Base-by-base conservation (phyloP, 2,113 vertebrate species). In the Pelecanoides urinatrix region DNA sequence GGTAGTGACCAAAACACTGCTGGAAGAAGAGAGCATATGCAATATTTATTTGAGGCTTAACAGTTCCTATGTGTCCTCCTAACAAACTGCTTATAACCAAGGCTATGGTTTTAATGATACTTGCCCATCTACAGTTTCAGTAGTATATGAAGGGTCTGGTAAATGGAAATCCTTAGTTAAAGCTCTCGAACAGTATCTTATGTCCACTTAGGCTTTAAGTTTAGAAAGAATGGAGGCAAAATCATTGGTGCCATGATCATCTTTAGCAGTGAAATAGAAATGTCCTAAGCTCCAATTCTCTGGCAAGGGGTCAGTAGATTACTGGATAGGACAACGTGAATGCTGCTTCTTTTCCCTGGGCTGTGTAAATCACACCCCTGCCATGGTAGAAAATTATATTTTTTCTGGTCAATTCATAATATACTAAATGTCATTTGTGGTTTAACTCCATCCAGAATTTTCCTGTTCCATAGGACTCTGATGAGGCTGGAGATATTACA, bases 1-100 rank as follows among this genome's bases (percentile, higher is more conserved):
- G 94, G 95, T 67, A 90, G 89, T 90, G 88, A 83, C 88, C 91
- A 90, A 95, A 96, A 66, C 55, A 82, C 61, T 90, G 89, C 97
- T 93, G 58, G 87, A 95, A 95, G 93, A 74, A 93, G 26, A 50
- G 15, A 82, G 9, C 62, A 88, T 96, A 94, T 70, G 85, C 22
- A 89, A 59, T 91, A 91, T 91, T 87, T 95, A 80, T 95, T 79
- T 88, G 53, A 73, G 36, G 10, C 66, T 93, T 88, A 88, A 75
- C 13, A 36, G 47, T 66, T 95, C 62, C 45, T 90, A 23, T 49
- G 25, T 82, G 25, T 50, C 10, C 45, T 92, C 45, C 66, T 93
- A 75, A 82, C 20, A 88, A 79, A 67, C 26, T 86, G 34, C 47
- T 83, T 84, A 36, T 45, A 77, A 78, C 23, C 23, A 59, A 73